These are phyloP conservation scores for Laupala kohalensis DNA, from an alignment of 1,140 invertebrate species.

Conservation along the genomic window DNA sequence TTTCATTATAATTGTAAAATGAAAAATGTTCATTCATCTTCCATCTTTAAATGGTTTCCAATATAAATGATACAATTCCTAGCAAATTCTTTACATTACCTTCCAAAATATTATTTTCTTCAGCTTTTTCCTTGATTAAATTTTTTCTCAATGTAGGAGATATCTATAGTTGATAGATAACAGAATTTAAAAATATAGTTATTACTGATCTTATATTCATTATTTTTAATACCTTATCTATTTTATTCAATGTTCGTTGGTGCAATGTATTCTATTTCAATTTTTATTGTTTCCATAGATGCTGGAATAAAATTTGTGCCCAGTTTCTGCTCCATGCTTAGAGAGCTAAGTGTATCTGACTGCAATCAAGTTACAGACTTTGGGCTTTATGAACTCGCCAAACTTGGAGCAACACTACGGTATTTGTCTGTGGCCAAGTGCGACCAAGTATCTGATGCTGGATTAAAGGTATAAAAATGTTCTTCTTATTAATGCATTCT, in stretches of 20 bases:
- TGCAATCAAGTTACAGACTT: conserved; percentile 82
- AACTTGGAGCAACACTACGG: conserved; percentile 66
- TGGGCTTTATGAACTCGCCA: conserved; percentile 77
- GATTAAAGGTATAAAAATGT: conserved; percentile 47
- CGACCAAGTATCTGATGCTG: conserved; percentile 68
- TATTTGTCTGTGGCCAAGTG: conserved; percentile 85
- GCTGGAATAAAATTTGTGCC: conserved; percentile 66
- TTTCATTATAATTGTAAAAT: too few species aligned
- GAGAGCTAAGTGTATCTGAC: conserved; percentile 81
- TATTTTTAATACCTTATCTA: too few species aligned
- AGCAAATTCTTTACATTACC: too few species aligned
- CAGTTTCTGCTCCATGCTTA: conserved; percentile 66
- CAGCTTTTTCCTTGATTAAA: too few species aligned
- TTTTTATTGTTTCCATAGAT: conserved; percentile 38
- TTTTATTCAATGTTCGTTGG: too few species aligned
- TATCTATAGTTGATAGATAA: too few species aligned
- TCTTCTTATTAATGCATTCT: too few species aligned
- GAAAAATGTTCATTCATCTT: too few species aligned
- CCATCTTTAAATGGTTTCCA: too few species aligned
- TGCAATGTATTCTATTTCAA: conserved; percentile 8
- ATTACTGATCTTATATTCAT: conserved; percentile 14
- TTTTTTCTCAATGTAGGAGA: too few species aligned
- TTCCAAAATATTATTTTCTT: too few species aligned
- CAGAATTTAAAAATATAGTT: not conserved
- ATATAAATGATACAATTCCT: too few species aligned